Evolutionary conservation across 1,140 invertebrate genomes (phyloP).

Genomic region (Lordiphosa stackelbergi): DNA sequence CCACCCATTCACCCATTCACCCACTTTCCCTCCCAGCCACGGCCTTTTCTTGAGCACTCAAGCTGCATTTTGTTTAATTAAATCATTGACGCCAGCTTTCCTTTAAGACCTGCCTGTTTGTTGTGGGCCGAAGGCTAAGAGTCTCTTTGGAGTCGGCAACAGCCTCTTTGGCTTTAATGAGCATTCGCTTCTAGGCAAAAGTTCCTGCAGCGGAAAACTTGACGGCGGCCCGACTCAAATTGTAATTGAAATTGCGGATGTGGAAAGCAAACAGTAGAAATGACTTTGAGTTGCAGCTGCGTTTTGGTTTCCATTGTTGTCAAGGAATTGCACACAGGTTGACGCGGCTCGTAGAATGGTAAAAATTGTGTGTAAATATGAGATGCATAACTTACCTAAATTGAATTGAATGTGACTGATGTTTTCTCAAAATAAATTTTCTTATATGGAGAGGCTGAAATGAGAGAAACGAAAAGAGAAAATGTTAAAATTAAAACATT

Average conservation of each 20-base stretch:
- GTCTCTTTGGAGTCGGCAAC: background rate
- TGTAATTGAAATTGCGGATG: conserved; percentile 66
- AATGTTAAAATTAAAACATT: too few relatives aligned
- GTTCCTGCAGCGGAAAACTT: conserved; percentile 10
- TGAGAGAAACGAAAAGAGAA: too few relatives aligned
- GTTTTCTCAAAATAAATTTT: too few relatives aligned
- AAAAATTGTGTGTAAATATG: too few relatives aligned
- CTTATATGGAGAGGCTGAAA: too few relatives aligned
- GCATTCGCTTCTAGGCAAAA: conserved; percentile 4
- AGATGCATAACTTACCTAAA: too few relatives aligned
- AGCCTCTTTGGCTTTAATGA: conserved; percentile 5
- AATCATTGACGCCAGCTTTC: conserved; percentile 47
- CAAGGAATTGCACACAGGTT: too few relatives aligned
- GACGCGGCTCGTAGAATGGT: too few relatives aligned
- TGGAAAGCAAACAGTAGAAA: conserved; percentile 49
- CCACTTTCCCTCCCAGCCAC: background rate
- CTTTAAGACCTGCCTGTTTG: conserved; percentile 19
- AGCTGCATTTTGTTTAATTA: conserved; percentile 52
- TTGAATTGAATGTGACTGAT: too few relatives aligned
- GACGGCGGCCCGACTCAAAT: background rate
- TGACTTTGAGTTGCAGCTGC: conserved; percentile 45
- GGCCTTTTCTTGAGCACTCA: conserved; percentile 7
- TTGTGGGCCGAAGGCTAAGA: background rate
- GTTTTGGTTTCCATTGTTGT: conserved; percentile 4
- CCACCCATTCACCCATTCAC: too few relatives aligned